Conservation (phyloP, 2,888 invertebrate species). For the Eristalis pertinax region DNA sequence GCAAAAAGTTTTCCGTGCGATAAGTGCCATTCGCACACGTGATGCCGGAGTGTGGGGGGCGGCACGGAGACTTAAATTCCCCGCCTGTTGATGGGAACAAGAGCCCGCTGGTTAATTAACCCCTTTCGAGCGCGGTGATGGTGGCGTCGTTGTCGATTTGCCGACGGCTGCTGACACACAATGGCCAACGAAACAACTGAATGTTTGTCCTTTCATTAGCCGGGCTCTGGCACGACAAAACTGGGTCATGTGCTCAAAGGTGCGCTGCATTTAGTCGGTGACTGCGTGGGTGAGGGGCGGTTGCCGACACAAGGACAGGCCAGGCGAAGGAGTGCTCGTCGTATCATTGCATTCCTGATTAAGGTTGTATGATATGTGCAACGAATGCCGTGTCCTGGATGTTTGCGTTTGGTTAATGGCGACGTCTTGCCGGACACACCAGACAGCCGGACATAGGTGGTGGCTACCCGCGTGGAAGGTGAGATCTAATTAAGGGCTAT, state of each 20-base stretch:
- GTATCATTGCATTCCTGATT: constrained; percentile 35
- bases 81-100: constrained; percentile 14
- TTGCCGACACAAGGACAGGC: neutral
- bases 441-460: neutral
- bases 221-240: constrained; percentile 1
- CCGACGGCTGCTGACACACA: neutral
- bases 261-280: neutral
- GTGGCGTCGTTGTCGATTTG: neutral
- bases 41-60: neutral
- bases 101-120: constrained; percentile 44
- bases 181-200: constrained; percentile 5
- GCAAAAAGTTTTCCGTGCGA: constrained; percentile 26
- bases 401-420: neutral
- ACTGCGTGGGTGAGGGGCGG: neutral
- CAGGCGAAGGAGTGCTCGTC: neutral
- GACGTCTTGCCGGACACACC: neutral
- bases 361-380: neutral
- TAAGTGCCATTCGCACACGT: constrained; percentile 25
- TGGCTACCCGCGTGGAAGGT: neutral
- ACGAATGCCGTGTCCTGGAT: neutral
- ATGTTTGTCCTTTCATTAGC: constrained; percentile 18
- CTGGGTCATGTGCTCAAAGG: constrained; percentile 23
- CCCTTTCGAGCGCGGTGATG: constrained; percentile 13
- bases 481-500: neutral
- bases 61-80: neutral